A percentile compares a stretch with the other conserved stretches of the same genome.
phyloP scores from a whole-genome alignment of 2,113 vertebrate genomes.

The Gobius niger region DNA sequence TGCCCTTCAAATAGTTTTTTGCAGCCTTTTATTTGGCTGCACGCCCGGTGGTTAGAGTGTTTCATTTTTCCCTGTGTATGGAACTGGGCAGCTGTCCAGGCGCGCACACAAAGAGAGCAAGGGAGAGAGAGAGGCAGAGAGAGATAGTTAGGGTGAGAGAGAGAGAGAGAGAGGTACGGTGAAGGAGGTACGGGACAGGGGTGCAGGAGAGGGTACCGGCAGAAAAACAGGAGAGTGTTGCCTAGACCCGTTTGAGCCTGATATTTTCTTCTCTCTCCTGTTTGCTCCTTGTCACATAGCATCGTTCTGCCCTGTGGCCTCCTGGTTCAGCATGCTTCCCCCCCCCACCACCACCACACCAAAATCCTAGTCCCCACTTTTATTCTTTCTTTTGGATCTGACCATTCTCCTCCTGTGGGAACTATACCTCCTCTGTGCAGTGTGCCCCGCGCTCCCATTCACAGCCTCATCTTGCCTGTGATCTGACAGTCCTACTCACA shows the following conservation, averaged over 20 bases:
- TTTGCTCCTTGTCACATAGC: conserved; percentile 50
- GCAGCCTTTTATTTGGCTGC: conserved; percentile 79
- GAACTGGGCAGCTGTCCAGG: conserved; percentile 98
- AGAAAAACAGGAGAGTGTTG: conserved; percentile 68
- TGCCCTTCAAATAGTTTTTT: conserved; percentile 79
- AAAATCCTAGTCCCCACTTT: conserved; percentile 53
- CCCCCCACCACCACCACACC: conserved; percentile 41
- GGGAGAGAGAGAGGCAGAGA: conserved; percentile 41
- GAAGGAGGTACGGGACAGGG: conserved; percentile 30
- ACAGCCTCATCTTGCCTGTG: conserved; percentile 72
- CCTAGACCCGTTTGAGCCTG: conserved; percentile 74
- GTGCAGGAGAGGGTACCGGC: conserved; percentile 34
- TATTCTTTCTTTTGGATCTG: conserved; percentile 71
- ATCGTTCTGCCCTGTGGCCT: conserved; percentile 69
- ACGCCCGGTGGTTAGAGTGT: conserved; percentile 82
- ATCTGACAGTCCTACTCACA: conserved; percentile 77
- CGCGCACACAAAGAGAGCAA: conserved; percentile 73
- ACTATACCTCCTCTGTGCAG: conserved; percentile 57
- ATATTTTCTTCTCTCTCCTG: conserved; percentile 70
- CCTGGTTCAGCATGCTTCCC: conserved; percentile 36
- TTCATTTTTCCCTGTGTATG: conserved; percentile 84
- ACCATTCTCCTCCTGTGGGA: conserved; percentile 84
- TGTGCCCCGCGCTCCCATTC: conserved; percentile 78
- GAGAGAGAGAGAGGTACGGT: neutral
- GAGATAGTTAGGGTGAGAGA: neutral